These are phyloP conservation scores for Stegodyphus dumicola DNA, from an alignment of 1,140 invertebrate species.

Conservation along the genomic window DNA sequence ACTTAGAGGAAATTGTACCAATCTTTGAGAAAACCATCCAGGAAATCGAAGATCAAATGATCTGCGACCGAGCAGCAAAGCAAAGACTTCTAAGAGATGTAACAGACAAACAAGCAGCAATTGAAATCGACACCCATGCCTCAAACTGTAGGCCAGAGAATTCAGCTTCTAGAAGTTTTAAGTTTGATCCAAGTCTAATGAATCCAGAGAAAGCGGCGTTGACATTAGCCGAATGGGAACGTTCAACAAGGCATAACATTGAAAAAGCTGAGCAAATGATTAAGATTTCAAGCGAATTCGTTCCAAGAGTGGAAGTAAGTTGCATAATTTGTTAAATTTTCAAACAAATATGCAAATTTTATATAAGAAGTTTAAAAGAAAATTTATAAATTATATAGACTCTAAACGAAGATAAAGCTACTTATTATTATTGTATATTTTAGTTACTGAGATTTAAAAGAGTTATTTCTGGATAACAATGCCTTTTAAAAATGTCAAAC, in stretches of 20 bases:
- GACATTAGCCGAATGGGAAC: conserved; percentile 46
- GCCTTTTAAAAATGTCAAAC: too few relatives aligned
- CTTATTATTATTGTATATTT: too few relatives aligned
- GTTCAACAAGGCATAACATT: conserved; percentile 38
- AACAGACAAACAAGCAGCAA: conserved; percentile 40
- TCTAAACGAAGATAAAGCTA: too few relatives aligned
- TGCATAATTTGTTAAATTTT: too few relatives aligned
- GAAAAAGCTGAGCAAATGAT: conserved; percentile 36
- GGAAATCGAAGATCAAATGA: conserved; percentile 49
- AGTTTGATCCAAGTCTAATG: conserved; percentile 34
- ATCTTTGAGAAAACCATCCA: conserved; percentile 31
- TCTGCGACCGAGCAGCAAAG: conserved; percentile 34
- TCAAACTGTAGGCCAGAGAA: conserved; percentile 35
- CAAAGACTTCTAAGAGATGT: conserved; percentile 48
- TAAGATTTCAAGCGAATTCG: conserved; percentile 23
- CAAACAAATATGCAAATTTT: too few relatives aligned
- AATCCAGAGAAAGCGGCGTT: conserved; percentile 21
- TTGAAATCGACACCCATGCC: conserved; percentile 47
- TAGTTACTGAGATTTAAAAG: too few relatives aligned
- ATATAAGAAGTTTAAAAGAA: too few relatives aligned
- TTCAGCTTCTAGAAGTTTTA: conserved; percentile 9
- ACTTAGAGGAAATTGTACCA: conserved; percentile 1
- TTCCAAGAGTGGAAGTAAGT: conserved; percentile 33
- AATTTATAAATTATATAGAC: too few relatives aligned
- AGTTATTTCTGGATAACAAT: too few relatives aligned